These are phyloP conservation scores for Pristionchus pacificus DNA, from an alignment of 1,140 invertebrate genomes.

Conservation along the genomic window DNA sequence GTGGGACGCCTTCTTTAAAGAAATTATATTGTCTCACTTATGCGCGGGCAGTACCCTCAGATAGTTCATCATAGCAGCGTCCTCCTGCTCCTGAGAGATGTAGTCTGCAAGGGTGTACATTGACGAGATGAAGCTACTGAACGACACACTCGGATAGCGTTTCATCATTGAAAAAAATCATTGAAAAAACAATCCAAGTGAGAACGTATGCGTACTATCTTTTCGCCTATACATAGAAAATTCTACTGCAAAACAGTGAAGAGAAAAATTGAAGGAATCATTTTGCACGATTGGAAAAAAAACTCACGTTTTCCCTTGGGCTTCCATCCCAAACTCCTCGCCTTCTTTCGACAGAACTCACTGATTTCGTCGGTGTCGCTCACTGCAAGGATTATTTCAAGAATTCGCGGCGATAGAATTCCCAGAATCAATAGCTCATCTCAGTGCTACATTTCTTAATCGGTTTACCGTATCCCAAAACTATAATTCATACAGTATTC, in stretches of 20 bases:
- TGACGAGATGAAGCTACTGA: too few species aligned
- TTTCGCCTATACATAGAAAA: too few species aligned
- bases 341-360: constrained; percentile 37
- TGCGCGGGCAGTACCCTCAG: constrained; percentile 26
- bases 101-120: background rate
- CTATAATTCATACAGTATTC: too few species aligned
- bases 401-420: constrained; percentile 16
- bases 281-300: constrained; percentile 8
- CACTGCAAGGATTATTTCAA: background rate
- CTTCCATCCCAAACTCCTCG: constrained; percentile 38
- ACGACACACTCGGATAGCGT: too few species aligned
- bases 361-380: constrained; percentile 18
- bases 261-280: background rate
- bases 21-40: too few species aligned
- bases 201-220: too few species aligned
- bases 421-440: constrained; percentile 22
- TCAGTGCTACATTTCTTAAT: constrained; percentile 8
- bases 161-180: too few species aligned
- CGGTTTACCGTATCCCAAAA: too few species aligned
- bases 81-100: constrained; percentile 31
- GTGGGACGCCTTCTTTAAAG: too few species aligned
- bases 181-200: too few species aligned
- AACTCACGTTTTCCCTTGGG: constrained; percentile 9
- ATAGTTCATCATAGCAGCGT: constrained; percentile 31
- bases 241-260: background rate